Base-by-base conservation (phyloP, 2,888 invertebrate species). In the Enoplolaimus lenunculus region DNA sequence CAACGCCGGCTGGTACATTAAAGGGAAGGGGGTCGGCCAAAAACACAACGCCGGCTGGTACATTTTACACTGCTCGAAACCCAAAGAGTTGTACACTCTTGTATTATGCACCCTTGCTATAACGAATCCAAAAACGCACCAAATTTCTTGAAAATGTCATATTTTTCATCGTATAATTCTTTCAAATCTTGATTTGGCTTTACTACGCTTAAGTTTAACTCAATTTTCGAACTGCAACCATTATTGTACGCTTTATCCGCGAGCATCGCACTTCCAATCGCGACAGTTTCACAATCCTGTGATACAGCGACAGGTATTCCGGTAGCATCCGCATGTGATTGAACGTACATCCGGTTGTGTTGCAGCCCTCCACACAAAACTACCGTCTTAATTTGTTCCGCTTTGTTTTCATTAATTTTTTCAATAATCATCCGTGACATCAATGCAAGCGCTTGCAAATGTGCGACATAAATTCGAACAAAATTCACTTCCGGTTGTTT, bases 351-450 rank as follows among this genome's bases (percentile, higher is more conserved):
- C 1, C 34, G 59, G 72, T 82, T 82, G 35, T 80, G 80, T 34
- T 77, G 74, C 26, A 82, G 76, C 2, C 82, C 82, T 31, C 82
- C 82, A 77, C 81, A 81, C 45, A 80, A 70, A 71, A 77, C 78
- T 13, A 81, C 69, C n/a, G 76, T 68, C 30, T 75, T 73, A 31
- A 80, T 75, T 7, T 65, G 64, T 7, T 70, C 35, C 26, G 60
- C 70, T 35, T 64, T 34, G 60, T 68, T 29, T 2, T n/a, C 21
- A 29, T 34, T 28, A 59, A 72, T 31, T 1, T 2, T 76, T 28
- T 75, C 76, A 3, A 82, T 70, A 31, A 82, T 82, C 69, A 80
- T 79, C 30, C 75, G 74, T 1, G 81, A 81, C 77, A 78, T 77
- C 74, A 81, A 80, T n/a, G 81, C 79, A 7, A 82, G 70, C 1